Percentiles rank a stretch among this genome's conserved stretches.
These are phyloP conservation scores for Lasioglossum malachurum DNA, from an alignment of 2,888 invertebrate genomes.

Conservation along the genomic window DNA sequence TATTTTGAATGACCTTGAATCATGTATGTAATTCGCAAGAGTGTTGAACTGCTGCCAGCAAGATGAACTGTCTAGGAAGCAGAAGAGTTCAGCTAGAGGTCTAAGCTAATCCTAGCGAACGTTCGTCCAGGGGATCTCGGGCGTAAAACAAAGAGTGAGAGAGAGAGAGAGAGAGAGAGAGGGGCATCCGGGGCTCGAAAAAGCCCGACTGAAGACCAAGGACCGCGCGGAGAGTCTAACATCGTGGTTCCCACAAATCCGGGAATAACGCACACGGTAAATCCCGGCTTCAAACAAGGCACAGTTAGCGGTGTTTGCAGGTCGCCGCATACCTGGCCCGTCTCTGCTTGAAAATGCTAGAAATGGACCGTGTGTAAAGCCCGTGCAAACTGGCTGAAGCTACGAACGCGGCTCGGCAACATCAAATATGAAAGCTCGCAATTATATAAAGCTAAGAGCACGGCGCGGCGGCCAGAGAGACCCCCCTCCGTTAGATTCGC, in stretches of 20 bases:
- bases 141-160: slow-evolving; percentile 4
- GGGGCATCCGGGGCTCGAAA: slow-evolving; percentile 16
- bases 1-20: too few relatives aligned
- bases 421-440: slow-evolving; percentile 75
- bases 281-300: slow-evolving; percentile 70
- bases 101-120: neutral
- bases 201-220: slow-evolving; percentile 31
- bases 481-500: slow-evolving; percentile 21
- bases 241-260: slow-evolving; percentile 64
- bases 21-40: too few relatives aligned
- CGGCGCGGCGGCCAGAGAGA: neutral
- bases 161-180: neutral
- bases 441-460: slow-evolving; percentile 72
- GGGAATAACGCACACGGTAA: slow-evolving; percentile 68
- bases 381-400: slow-evolving; percentile 58
- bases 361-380: slow-evolving; percentile 67
- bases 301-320: slow-evolving; percentile 67
- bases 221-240: slow-evolving; percentile 25
- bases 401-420: slow-evolving; percentile 56
- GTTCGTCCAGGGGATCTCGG: neutral
- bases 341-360: slow-evolving; percentile 68
- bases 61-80: neutral
- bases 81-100: neutral
- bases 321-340: slow-evolving; percentile 61
- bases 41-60: too few relatives aligned